A percentile compares a stretch with the other conserved stretches of the same genome.
phyloP scores from a whole-genome alignment of 2,113 vertebrate species.

The Silurus asotus region DNA sequence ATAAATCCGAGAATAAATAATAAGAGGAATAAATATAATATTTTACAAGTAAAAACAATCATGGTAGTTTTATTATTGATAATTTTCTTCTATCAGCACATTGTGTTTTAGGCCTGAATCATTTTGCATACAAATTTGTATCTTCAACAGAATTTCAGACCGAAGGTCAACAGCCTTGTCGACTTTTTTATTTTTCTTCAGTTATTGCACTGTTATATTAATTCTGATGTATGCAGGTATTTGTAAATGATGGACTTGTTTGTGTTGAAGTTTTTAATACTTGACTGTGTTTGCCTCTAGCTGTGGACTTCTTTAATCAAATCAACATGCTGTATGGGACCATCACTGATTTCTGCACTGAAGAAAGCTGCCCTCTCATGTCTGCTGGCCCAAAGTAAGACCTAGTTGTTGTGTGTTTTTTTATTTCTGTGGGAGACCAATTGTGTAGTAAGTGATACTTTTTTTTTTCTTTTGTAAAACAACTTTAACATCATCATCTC shows the following conservation, averaged over 20 bases:
- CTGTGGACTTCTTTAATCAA: slow-evolving; percentile 89
- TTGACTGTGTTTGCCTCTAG: slow-evolving; percentile 64
- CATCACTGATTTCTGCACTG: slow-evolving; percentile 86
- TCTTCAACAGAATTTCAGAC: neutral
- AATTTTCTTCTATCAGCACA: neutral
- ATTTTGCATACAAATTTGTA: neutral
- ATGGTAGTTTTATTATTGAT: neutral
- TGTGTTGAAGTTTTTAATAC: slow-evolving; percentile 9
- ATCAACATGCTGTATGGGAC: slow-evolving; percentile 89
- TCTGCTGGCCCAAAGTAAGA: slow-evolving; percentile 87
- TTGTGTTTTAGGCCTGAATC: neutral
- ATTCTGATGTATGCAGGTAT: neutral
- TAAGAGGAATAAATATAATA: neutral
- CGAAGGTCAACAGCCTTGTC: neutral
- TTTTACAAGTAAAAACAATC: neutral
- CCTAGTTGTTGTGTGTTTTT: no score
- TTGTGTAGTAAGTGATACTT: neutral
- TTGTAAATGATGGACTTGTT: neutral
- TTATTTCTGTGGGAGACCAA: neutral
- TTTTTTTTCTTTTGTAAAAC: neutral
- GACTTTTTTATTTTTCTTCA: neutral
- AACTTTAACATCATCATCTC: neutral
- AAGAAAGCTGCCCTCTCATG: slow-evolving; percentile 85
- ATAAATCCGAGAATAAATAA: neutral
- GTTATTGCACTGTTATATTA: no score